Base-by-base conservation (phyloP, 2,888 invertebrate genomes). In the Netelia inedita region DNA sequence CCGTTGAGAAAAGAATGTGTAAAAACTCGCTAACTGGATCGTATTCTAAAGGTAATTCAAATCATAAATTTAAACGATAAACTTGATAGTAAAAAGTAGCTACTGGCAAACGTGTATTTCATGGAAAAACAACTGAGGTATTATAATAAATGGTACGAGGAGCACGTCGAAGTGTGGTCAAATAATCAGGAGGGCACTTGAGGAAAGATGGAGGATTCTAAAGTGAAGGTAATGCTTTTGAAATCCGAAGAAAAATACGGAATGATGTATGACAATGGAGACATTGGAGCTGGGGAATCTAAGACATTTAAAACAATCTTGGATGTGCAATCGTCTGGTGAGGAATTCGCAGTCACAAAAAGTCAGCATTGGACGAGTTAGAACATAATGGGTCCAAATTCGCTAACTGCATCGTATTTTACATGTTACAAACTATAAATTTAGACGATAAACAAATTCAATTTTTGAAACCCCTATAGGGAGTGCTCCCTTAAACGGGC, bases 81-180 rank as follows among this genome's bases (percentile, higher is more conserved):
- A 23, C 1, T 43, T 81, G 16, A 55, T 73, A n/a, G 72, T 81
- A 11, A 53, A 55, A 71, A 76, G 71, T 55, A 81, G 72, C 65
- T 84, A 59, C 35, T 84, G 85, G 43, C n/a, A 75, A 46, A 59
- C 61, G 16, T 84, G 76, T 72, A 50, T 57, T 16, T 21, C 6
- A 19, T 81, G 72, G 59, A 69, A 76, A 41, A 81, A 76, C n/a
- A 68, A 81, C 66, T 2, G 71, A 53, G 9, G 85, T 28, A 82
- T 57, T 86, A 82, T 82, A 41, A 74, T 50, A 69, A 73, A 50
- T 87, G 85, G 86, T 85, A 80, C 23, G 81, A 69, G 79, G 35
- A 75, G 71, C 9, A 72, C 65, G 53, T 21, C 16, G 71, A 66
- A 76, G 19, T 19, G 2, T 74, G 74, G 16, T 61, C 1, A 23